Percentiles rank a stretch among this genome's conserved stretches.
Evolutionary conservation across 2,113 vertebrate species (phyloP).

Genomic region (Heliornis fulica): DNA sequence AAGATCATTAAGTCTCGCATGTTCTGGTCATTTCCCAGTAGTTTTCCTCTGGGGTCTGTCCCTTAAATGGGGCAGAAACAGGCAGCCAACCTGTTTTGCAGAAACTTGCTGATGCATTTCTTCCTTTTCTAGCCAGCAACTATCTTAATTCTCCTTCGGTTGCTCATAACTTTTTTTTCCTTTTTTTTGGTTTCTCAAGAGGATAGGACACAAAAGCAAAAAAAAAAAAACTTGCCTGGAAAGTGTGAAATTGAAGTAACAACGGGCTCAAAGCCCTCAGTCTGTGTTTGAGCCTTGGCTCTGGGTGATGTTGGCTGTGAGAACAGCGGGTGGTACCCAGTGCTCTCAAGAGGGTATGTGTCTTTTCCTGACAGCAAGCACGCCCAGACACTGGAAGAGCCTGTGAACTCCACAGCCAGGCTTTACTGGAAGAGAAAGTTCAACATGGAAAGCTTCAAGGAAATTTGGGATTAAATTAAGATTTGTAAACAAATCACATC

Average conservation of each 20-base stretch:
- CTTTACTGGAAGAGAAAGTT: not conserved
- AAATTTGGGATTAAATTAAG: not conserved
- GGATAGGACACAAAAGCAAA: not conserved
- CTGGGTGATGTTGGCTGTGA: not conserved
- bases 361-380: not conserved
- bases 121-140: not conserved
- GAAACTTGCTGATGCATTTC: not conserved
- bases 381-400: not conserved
- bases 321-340: not conserved
- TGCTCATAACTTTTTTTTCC: not conserved
- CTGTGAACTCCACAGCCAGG: not conserved
- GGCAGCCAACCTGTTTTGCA: not conserved
- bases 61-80: not conserved
- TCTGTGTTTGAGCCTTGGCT: not conserved
- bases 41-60: not conserved
- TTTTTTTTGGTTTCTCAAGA: not conserved
- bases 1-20: not conserved
- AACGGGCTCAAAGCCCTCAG: not conserved
- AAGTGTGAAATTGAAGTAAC: not conserved
- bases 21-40: not conserved
- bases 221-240: not conserved
- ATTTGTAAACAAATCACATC: not conserved
- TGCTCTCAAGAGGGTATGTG: not conserved
- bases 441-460: not conserved
- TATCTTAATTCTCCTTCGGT: not conserved